Percentiles rank a stretch among this genome's conserved stretches.
Evolutionary conservation across 2,113 vertebrate genomes (phyloP).

Genomic region (Pseudopodoces humilis): DNA sequence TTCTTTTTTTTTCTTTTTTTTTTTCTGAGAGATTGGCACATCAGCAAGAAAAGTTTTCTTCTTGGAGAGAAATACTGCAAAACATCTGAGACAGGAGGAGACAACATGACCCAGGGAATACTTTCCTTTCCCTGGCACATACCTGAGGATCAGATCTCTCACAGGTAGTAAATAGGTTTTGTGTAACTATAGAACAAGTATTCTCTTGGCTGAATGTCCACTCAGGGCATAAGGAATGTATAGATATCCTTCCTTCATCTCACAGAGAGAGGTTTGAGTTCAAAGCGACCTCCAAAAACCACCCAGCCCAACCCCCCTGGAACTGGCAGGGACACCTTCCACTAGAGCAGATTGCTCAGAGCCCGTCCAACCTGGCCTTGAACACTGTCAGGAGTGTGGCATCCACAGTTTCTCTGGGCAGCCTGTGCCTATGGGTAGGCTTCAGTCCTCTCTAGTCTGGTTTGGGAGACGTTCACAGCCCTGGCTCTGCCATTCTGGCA

Average conservation of each 20-base stretch:
- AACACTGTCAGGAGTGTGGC: not conserved
- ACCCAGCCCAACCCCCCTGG: not conserved
- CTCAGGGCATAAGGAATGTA: not conserved
- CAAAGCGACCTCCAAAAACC: not conserved
- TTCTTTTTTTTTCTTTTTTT: not conserved
- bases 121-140: not conserved
- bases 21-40: not conserved
- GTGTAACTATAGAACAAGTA: not conserved
- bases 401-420: not conserved
- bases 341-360: not conserved
- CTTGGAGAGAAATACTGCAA: not conserved
- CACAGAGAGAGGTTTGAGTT: not conserved
- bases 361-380: not conserved
- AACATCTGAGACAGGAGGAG: not conserved
- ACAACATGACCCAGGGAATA: not conserved
- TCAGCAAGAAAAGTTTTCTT: conserved; percentile 58
- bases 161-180: conserved; percentile 31
- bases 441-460: not conserved
- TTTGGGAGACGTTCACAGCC: not conserved
- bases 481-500: not conserved
- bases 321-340: not conserved
- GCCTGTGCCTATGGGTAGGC: not conserved
- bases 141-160: not conserved
- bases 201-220: not conserved
- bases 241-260: not conserved